Evolutionary conservation across 2,888 invertebrate species (phyloP).

Genomic region (Phyllotreta striolata): DNA sequence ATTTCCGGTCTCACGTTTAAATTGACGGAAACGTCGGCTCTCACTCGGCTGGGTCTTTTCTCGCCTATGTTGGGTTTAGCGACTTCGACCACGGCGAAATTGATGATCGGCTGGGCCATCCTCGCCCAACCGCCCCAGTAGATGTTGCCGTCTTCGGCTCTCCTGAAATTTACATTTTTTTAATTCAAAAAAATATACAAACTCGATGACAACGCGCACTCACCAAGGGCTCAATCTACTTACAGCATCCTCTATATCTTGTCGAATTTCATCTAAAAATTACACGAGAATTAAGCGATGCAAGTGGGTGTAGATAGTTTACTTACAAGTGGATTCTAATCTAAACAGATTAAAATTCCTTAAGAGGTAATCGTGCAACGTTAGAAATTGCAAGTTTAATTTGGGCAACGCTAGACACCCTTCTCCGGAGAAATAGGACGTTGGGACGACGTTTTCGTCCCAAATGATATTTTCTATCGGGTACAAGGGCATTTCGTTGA

Average conservation of each 20-base stretch:
- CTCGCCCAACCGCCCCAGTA: conserved; percentile 99
- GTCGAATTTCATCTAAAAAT: conserved; percentile 91
- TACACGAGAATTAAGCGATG: not conserved
- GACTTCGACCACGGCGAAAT: conserved; percentile 95
- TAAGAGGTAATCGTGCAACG: conserved; percentile 95
- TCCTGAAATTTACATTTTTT: conserved; percentile 63
- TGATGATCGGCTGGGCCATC: conserved; percentile 95
- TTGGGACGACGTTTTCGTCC: conserved; percentile 99
- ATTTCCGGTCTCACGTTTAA: conserved; percentile 90
- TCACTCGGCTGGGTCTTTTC: conserved; percentile 92
- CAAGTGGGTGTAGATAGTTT: not conserved
- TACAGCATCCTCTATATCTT: conserved; percentile 97
- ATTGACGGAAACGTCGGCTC: conserved; percentile 94
- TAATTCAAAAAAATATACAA: conserved; percentile 5
- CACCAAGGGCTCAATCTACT: conserved; percentile 95
- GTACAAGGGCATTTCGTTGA: conserved; percentile 98
- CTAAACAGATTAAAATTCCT: conserved; percentile 98
- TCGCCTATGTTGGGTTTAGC: conserved; percentile 92
- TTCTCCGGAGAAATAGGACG: conserved; percentile 96
- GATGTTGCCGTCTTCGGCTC: conserved; percentile 83
- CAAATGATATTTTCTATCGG: conserved; percentile 98
- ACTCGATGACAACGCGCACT: conserved; percentile 50
- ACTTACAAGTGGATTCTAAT: conserved; percentile 95
- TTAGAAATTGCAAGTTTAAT: conserved; percentile 96
- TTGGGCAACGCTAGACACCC: conserved; percentile 96